Evolutionary conservation across 2,888 invertebrate genomes (phyloP), one percentile per base, ranked within the genome.

Genomic region (Entomobrya proxima): DNA sequence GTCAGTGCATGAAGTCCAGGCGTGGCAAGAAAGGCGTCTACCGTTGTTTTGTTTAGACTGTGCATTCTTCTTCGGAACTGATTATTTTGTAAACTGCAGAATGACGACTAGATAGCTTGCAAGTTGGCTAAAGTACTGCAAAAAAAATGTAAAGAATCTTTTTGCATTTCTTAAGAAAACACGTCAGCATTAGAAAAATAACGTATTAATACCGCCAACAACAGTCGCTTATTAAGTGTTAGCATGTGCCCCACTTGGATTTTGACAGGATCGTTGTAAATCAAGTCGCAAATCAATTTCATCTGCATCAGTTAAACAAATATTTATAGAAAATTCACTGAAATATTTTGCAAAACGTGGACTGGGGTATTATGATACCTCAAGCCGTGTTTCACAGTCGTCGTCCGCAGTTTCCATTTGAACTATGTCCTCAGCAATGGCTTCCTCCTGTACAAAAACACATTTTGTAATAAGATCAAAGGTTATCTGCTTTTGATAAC

Each of bases 251-350:
- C 78, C 21, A 85, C 13, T 21, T 52, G 44, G n/a, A 85, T 72
- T 21, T 35, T 30, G 2, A 74, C 15, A 7, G 84, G 84, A n/a
- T 78, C 72, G 32, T 85, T 64, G 35, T 61, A 47, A 24, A 85
- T 47, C 7, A 85, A 13, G 15, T 85, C 84, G 1, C 44, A 78
- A 64, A 85, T 78, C n/a, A 24, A 32, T 55, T 85, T 78, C 84
- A 85, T 85, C 84, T 85, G 37, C n/a, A n/a, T n/a, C n/a, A n/a
- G n/a, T n/a, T n/a, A 52, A 80, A 50, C n/a, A 30, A 7, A 81
- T 35, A 24, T 35, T 32, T 37, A 32, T 9, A 27, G 15, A 27
- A 6, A 50, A 35, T 35, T 76, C 30, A 4, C 15, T 21, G 15
- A 30, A 18, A 35, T 9, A 27, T 64, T 15, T 61, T 35, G 24